Base-by-base conservation (phyloP, 2,888 invertebrate genomes). In the Esperia sulphurella region DNA sequence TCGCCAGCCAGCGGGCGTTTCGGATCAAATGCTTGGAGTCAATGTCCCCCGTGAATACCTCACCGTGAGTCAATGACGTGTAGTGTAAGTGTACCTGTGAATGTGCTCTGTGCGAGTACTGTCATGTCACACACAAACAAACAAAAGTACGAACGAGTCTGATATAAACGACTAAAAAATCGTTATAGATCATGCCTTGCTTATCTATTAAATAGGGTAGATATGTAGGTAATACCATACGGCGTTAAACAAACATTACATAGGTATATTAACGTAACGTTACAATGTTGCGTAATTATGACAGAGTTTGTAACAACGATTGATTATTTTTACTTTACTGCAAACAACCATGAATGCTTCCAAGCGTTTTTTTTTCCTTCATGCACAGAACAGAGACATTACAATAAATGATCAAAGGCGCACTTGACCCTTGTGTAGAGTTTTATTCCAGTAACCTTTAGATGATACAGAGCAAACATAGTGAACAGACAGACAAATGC, bases 41-140 rank as follows among this genome's bases (percentile, higher is more conserved):
- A 78, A 74, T 68, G 78, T 63, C 73, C 76, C 70, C 66, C 57
- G 62, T 63, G 46, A 63, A 45, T 45, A 39, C 28, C n/a, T 35
- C n/a, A n/a, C n/a, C 9, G 35, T 69, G 72, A 70, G 59, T 71
- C 74, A 75, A 55, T 62, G 51, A 58, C 53, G 53, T 57, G 58
- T 66, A n/a, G 37, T 4, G 21, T 21, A 21, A 21, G 21, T 21
- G 3, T 21, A 21, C 37, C 6, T 37, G 37, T 13, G 37, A 6
- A n/a, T 12, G 37, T n/a, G 10, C 10, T n/a, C 12, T n/a, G n/a
- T n/a, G n/a, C n/a, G n/a, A n/a, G n/a, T 37, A 37, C 37, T 37
- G 37, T n/a, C 37, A 37, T n/a, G 37, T 21, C 37, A 37, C 37
- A 12, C 37, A 37, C n/a, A 12, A n/a, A 37, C n/a, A n/a, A 33